Base-by-base conservation (phyloP, 2,888 invertebrate species). In the Diabrotica balteata region DNA sequence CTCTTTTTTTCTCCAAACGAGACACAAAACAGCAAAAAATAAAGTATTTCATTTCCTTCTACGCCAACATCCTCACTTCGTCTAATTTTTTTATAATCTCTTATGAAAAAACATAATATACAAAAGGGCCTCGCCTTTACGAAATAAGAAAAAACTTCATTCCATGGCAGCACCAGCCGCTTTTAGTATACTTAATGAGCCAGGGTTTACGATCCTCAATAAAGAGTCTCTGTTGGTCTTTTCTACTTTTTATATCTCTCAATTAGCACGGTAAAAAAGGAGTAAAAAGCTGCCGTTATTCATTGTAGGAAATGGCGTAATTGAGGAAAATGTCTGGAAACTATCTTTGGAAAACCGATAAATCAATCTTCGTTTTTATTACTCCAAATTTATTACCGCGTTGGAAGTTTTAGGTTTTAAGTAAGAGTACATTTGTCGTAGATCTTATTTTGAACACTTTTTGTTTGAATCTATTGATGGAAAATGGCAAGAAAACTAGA, bases 101-200 rank as follows among this genome's bases (percentile, higher is more conserved):
- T 45, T 51, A 50, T 57, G 57, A 63, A 59, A 63, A 63, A 63
- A 54, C 45, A 49, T 63, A 44, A 51, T 32, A 55, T 45, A 63
- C 57, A 63, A 57, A 57, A 44, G 51, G 11, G 57, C 49, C 49
- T 10, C 60, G 52, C 45, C 61, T 53, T 22, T 0, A 8, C 53
- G 11, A 10, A 60, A 52, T 51, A 60, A 52, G 59, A 53, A 59
- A 66, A 65, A 68, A 61, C 50, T 62, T 62, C 61, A 62, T 59
- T 65, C 42, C 65, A 66, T 62, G 53, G 58, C 32, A 32, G 32
- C 53, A n/a, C 55, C 50, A 43, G 50, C 61, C 58, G 61, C 62
- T 68, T 52, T 65, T 52, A 59, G 62, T 43, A 62, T 52, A 67
- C 65, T 61, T 68, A 65, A 68, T 62, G 68, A 68, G 65, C 65